Conservation (phyloP, 2,888 invertebrate genomes). For the Stegana nigrithorax region DNA sequence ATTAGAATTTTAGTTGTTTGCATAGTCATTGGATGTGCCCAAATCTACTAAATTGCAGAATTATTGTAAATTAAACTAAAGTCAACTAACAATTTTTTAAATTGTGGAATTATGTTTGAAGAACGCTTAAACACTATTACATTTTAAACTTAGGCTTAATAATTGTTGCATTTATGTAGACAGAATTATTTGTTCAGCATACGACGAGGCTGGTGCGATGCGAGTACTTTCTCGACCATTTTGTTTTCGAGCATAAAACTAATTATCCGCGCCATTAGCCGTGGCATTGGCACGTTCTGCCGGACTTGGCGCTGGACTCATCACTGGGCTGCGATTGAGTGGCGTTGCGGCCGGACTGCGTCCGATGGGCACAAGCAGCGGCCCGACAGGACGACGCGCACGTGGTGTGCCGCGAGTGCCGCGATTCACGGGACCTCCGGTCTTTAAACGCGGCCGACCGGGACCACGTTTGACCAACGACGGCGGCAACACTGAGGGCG, state of each 20-base stretch:
- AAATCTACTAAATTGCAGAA: no score
- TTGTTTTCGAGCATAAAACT: background rate
- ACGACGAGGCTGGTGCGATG: background rate
- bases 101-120: background rate
- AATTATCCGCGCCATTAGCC: background rate
- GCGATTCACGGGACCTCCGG: slow-evolving; percentile 75
- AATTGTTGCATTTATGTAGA: background rate
- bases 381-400: slow-evolving; percentile 71
- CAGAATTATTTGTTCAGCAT: background rate
- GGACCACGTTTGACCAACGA: slow-evolving; percentile 74
- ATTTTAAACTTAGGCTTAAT: background rate
- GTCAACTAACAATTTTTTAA: background rate
- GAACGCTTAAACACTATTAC: background rate
- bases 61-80: no score
- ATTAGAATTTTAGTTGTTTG: no score
- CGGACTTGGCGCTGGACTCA: slow-evolving; percentile 66
- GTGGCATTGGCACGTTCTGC: slow-evolving; percentile 41
- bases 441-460: slow-evolving; percentile 76
- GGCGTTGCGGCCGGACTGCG: slow-evolving; percentile 66
- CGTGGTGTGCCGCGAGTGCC: slow-evolving; percentile 73
- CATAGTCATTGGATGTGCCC: no score
- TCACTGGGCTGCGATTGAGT: slow-evolving; percentile 63
- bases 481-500: slow-evolving; percentile 41
- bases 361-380: slow-evolving; percentile 65
- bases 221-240: slow-evolving; percentile 2